phyloP scores from a whole-genome alignment of 2,113 vertebrate genomes.

The Pseudorectes ferrugineus region DNA sequence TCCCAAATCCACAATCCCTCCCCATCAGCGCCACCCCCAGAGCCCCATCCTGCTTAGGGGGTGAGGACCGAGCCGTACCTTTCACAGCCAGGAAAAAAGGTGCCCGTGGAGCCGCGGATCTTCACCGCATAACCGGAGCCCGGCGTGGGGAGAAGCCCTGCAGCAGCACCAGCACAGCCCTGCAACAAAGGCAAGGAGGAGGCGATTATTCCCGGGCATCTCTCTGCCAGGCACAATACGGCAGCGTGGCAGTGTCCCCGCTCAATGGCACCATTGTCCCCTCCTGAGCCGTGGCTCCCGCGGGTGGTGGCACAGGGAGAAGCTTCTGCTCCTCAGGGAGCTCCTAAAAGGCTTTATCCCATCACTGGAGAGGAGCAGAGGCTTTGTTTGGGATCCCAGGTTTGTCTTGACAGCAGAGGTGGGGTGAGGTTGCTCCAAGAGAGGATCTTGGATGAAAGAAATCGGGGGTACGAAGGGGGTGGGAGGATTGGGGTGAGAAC shows the following conservation, averaged over 20 bases:
- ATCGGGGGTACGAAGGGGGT: accelerated
- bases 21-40: accelerated
- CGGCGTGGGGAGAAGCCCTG: neutral
- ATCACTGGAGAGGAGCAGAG: neutral
- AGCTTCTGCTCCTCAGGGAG: neutral
- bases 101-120: neutral
- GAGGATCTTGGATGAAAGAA: neutral
- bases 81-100: conserved; percentile 23
- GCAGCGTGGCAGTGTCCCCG: neutral
- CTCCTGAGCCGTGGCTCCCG: neutral
- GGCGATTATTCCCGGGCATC: conserved; percentile 21
- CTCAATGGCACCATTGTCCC: conserved; percentile 51
- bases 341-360: neutral
- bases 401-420: accelerated
- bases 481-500: neutral
- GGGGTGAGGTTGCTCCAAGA: neutral
- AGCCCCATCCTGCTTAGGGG: accelerated
- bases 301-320: neutral
- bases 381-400: accelerated
- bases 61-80: neutral
- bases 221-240: conserved; percentile 58
- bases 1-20: neutral
- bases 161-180: neutral
- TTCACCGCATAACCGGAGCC: conserved; percentile 24
- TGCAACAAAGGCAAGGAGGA: conserved; percentile 46